phyloP scores from a whole-genome alignment of 2,113 vertebrate species.

The Urocolius indicus region DNA sequence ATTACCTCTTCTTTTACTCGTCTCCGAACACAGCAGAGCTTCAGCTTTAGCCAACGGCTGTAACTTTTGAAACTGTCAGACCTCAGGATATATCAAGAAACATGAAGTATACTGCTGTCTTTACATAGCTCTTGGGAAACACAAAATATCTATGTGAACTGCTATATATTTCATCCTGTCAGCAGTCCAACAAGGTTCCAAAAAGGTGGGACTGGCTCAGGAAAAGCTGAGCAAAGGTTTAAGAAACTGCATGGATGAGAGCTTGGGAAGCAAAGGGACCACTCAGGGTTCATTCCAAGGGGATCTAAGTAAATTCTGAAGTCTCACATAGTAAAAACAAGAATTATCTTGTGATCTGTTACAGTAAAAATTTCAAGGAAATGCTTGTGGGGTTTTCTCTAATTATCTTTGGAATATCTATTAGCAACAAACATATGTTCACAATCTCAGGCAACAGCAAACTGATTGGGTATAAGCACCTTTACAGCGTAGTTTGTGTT shows the following conservation, averaged over 20 bases:
- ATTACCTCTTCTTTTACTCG: not conserved
- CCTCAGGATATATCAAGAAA: not conserved
- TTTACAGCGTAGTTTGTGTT: not conserved
- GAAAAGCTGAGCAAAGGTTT: not conserved
- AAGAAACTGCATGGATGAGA: not conserved
- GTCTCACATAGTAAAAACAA: not conserved
- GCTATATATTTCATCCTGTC: not conserved
- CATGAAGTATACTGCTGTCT: not conserved
- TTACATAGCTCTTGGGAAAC: not conserved
- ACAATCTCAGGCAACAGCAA: not conserved
- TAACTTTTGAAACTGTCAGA: not conserved
- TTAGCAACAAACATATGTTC: not conserved
- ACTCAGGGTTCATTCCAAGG: not conserved
- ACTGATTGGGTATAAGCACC: not conserved
- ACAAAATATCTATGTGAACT: not conserved
- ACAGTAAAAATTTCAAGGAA: not conserved
- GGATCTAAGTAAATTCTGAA: not conserved
- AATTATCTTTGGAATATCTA: not conserved
- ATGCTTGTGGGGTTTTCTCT: not conserved
- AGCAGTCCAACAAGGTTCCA: not conserved
- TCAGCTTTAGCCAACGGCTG: not conserved
- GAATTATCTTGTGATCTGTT: not conserved
- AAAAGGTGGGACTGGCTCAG: not conserved
- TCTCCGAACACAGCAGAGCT: not conserved
- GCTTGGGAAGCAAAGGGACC: not conserved